Evolutionary conservation across 2,113 vertebrate species (phyloP).

Genomic region (Chlamydotis undulata): DNA sequence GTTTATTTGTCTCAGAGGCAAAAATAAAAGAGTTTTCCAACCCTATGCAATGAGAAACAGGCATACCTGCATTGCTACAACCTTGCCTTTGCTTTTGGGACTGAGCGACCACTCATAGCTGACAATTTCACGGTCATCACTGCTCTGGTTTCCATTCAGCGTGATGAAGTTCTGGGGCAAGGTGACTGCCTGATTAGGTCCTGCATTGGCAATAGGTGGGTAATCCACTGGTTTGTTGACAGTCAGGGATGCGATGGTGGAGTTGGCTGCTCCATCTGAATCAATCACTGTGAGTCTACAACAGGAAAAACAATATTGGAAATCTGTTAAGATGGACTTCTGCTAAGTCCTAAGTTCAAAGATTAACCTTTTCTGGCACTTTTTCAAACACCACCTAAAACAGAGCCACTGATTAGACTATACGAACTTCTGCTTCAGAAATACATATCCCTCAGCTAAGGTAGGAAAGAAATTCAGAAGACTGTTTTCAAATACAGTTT

Average conservation of each 20-base stretch:
- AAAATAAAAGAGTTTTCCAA: not conserved
- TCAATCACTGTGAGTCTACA: constrained; percentile 81
- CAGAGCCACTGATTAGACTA: not conserved
- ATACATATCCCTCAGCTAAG: not conserved
- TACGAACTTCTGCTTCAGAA: not conserved
- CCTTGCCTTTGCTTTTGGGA: constrained; percentile 74
- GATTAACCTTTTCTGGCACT: not conserved
- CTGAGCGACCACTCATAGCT: constrained; percentile 79
- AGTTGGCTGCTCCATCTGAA: constrained; percentile 77
- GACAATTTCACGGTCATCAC: constrained; percentile 78
- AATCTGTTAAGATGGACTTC: not conserved
- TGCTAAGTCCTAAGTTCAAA: not conserved
- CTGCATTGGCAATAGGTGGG: constrained; percentile 73
- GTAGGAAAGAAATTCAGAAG: not conserved
- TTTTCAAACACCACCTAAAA: not conserved
- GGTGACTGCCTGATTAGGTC: constrained; percentile 77
- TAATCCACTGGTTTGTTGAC: constrained; percentile 70
- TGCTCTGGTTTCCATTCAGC: constrained; percentile 81
- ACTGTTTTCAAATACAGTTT: not conserved
- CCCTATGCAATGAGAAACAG: not conserved
- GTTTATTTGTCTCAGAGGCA: not conserved
- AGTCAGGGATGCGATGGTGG: constrained; percentile 71
- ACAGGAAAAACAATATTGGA: not conserved
- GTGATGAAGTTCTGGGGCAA: constrained; percentile 77
- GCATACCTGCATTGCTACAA: constrained; percentile 77